Percentiles rank a stretch among this genome's conserved stretches.
Evolutionary conservation across 2,888 invertebrate genomes (phyloP).

Genomic region (Agrilus biguttatus): DNA sequence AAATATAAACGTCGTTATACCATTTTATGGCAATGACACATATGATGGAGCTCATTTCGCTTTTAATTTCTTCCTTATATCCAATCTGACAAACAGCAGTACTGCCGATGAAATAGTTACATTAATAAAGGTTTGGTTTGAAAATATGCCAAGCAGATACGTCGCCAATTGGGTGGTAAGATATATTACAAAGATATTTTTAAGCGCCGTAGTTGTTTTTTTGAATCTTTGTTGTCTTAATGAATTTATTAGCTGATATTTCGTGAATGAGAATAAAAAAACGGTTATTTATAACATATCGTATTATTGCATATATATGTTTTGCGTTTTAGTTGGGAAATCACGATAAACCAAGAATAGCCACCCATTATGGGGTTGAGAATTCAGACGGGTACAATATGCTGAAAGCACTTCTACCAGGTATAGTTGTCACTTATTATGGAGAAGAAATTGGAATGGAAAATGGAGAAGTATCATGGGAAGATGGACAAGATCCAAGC

Average conservation of each 20-base stretch:
- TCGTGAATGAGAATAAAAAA: too few species aligned
- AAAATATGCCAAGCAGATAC: conserved; percentile 43
- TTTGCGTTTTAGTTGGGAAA: conserved; percentile 52
- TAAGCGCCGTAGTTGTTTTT: too few species aligned
- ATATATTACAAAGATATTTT: conserved; percentile 7
- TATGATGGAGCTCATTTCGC: conserved; percentile 53
- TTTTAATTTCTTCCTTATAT: conserved; percentile 57
- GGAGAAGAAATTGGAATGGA: conserved; percentile 69
- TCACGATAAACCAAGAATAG: conserved; percentile 60
- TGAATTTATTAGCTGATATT: too few species aligned
- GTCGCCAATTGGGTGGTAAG: conserved; percentile 67
- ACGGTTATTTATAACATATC: too few species aligned
- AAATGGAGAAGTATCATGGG: conserved; percentile 38
- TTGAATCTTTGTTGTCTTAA: too few species aligned
- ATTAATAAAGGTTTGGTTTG: conserved; percentile 48
- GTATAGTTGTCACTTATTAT: conserved; percentile 75
- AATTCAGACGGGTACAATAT: conserved; percentile 73
- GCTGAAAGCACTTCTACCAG: conserved; percentile 67
- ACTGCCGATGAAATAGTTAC: conserved; percentile 45
- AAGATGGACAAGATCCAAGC: conserved; percentile 39
- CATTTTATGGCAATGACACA: conserved; percentile 45
- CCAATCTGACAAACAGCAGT: too few species aligned
- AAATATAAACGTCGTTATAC: conserved; percentile 40
- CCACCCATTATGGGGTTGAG: conserved; percentile 49
- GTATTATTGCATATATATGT: too few species aligned